Evolutionary conservation across 2,113 vertebrate genomes (phyloP).

Genomic region (Chionomys nivalis): DNA sequence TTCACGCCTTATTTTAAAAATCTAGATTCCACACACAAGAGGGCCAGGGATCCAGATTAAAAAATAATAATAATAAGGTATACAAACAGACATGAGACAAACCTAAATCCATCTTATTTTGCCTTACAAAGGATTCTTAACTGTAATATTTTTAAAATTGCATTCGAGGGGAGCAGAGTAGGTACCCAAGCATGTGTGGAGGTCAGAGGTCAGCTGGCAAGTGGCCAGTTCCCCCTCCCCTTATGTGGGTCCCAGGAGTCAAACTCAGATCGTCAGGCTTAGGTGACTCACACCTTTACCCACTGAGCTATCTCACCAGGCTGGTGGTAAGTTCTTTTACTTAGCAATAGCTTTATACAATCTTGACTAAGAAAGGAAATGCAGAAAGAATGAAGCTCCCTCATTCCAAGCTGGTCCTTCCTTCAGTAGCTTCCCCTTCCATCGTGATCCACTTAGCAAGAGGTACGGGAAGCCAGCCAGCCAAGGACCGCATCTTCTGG

Average conservation of each 20-base stretch:
- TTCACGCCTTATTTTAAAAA: background rate
- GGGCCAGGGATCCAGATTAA: background rate
- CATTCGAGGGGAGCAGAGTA: background rate
- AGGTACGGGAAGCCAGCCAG: slow-evolving; percentile 12
- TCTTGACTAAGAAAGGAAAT: background rate
- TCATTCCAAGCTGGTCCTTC: background rate
- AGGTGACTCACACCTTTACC: background rate
- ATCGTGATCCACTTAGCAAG: slow-evolving; percentile 62
- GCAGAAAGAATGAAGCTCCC: background rate
- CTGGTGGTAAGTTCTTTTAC: background rate
- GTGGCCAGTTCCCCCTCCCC: background rate
- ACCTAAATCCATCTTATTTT: background rate
- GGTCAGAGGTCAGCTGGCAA: background rate
- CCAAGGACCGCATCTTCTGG: background rate
- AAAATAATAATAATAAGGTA: background rate
- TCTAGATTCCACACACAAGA: background rate
- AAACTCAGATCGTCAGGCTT: background rate
- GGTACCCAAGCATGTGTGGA: background rate
- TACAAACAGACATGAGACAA: background rate
- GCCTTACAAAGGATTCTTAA: background rate
- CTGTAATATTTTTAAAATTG: background rate
- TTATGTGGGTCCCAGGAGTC: background rate
- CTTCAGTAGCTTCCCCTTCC: background rate
- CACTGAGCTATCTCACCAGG: background rate
- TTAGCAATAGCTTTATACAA: background rate